Base-by-base conservation (phyloP, 2,113 vertebrate species). In the Promerops cafer region DNA sequence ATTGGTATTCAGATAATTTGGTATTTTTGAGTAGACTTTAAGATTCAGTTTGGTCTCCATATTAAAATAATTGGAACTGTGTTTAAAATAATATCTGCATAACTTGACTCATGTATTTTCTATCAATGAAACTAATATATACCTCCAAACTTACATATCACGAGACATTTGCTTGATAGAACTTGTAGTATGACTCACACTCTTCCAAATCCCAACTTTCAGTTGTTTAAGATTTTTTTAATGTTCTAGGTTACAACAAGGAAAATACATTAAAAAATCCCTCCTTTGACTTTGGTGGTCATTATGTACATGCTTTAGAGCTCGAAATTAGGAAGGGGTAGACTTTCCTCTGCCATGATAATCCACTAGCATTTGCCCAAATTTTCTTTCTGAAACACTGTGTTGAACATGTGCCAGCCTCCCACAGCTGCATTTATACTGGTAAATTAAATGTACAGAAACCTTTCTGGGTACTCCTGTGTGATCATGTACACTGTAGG, bases 251-350 rank as follows among this genome's bases (percentile, higher is more conserved):
- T 42, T 84, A 22, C 24, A 66, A 19, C 5, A 61, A 53, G 19
- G 8, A 85, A 87, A 70, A 78, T 37, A 24, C 3, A 22, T 45
- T 22, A 53, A 42, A 3, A 1, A 2, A 19, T 0, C 0, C 5
- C 3, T 8, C 1, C 10, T 64, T 75, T 70, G 33, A 11, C 12
- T 70, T 66, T 63, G 2, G 13, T 37, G 9, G 16, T 64, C 16
- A 11, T 10, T 50, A 19, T 27, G 12, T 40, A 9, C 8, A 1
- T 39, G 7, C 7, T 49, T 87, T 44, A 52, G 70, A 76, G 9
- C 30, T 69, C 4, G 4, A 61, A 77, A 74, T 42, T 53, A 52
- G 13, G 45, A 54, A 52, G 4, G 9, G 13, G 1, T 47, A 33
- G 18, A 2, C 14, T 49, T 71, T 60, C 27, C 14, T 50, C 59